Evolutionary conservation across 35 echinoderm and acorn worm genomes (phyloP).

Genomic region (Hemicentrotus pulcherrimus): DNA sequence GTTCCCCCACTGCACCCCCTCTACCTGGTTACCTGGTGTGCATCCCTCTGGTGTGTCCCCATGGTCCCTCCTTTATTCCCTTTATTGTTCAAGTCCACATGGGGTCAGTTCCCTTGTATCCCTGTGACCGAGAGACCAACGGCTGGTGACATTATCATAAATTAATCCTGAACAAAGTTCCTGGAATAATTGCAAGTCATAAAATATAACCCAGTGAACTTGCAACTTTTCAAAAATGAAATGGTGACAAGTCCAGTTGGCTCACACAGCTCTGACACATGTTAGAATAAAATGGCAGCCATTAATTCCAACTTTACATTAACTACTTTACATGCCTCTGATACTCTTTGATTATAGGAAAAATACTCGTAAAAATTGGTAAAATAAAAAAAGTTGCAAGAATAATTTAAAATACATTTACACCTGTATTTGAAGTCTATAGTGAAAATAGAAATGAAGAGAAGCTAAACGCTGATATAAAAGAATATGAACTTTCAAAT

Average conservation of each 20-base stretch:
- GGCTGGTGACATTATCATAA: not conserved
- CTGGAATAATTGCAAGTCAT: not conserved
- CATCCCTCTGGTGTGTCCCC: not conserved
- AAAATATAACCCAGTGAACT: not conserved
- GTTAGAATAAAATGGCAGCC: not conserved
- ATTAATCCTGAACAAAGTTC: not conserved
- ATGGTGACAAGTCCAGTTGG: too few species aligned
- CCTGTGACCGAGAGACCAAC: not conserved
- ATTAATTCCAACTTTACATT: not conserved
- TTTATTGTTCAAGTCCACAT: not conserved
- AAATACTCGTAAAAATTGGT: not conserved
- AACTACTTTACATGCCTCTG: not conserved
- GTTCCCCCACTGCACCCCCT: not conserved
- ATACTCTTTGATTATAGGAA: not conserved
- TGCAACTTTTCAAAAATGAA: not conserved
- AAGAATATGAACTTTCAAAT: too few species aligned
- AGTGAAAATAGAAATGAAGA: too few species aligned
- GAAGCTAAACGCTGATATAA: too few species aligned
- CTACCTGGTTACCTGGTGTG: too few species aligned
- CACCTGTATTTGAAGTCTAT: too few species aligned
- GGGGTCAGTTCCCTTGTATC: not conserved
- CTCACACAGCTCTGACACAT: not conserved
- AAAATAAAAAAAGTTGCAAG: too few species aligned
- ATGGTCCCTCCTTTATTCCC: not conserved
- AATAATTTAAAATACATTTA: too few species aligned